Percentiles rank a stretch among this genome's conserved stretches.
Evolutionary conservation across 1,140 invertebrate genomes (phyloP).

Genomic region (Mactra quadrangularis): DNA sequence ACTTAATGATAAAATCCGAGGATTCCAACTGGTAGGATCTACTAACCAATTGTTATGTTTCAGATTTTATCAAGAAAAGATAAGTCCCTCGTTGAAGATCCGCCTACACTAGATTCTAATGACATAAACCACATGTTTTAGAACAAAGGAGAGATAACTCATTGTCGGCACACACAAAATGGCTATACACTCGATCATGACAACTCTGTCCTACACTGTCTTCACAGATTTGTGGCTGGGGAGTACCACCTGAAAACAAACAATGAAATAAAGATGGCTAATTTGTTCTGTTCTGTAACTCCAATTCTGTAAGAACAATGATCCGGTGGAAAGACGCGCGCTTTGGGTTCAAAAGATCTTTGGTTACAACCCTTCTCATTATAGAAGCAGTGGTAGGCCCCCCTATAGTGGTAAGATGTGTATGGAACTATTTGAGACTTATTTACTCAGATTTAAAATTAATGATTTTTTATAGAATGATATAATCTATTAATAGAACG

Average conservation of each 20-base stretch:
- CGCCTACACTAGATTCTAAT: no score
- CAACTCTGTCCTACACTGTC: slow-evolving; percentile 24
- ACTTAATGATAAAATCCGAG: no score
- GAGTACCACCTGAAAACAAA: slow-evolving; percentile 12
- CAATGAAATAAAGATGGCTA: no score
- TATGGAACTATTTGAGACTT: background rate
- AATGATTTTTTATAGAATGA: no score
- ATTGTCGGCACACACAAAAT: slow-evolving; percentile 9
- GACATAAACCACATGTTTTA: slow-evolving; percentile 26
- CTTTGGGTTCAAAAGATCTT: background rate
- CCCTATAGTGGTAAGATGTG: background rate
- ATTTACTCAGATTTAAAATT: background rate
- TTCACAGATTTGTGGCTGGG: background rate
- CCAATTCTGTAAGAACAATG: background rate
- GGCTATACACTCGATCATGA: background rate
- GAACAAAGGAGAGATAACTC: slow-evolving; percentile 20
- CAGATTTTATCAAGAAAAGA: no score
- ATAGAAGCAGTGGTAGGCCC: background rate
- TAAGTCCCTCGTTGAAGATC: no score
- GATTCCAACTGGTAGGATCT: no score
- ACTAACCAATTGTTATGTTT: no score
- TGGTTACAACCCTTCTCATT: background rate
- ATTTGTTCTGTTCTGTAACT: background rate
- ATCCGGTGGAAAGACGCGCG: background rate
- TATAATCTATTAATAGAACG: no score